Base-by-base conservation (phyloP, 2,888 invertebrate species). In the Paralinhomoeus sp. region DNA sequence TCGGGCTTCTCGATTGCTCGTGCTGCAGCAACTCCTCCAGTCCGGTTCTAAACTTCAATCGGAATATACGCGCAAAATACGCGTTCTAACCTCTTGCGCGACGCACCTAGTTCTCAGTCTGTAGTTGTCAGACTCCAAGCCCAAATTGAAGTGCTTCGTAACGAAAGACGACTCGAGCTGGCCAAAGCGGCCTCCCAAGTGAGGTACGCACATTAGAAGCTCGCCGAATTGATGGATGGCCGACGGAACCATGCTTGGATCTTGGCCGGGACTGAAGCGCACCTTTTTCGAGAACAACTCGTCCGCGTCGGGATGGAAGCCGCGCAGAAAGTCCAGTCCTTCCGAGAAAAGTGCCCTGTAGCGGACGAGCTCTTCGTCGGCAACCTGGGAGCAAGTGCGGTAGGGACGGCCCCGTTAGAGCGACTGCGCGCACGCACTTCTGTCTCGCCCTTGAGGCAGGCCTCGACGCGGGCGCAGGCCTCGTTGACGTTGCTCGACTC, bases 391-490 rank as follows among this genome's bases (percentile, higher is more conserved):
- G n/a, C n/a, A n/a, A n/a, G n/a, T n/a, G n/a, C n/a, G n/a, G n/a
- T n/a, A n/a, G n/a, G n/a, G n/a, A n/a, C n/a, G n/a, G n/a, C n/a
- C n/a, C n/a, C n/a, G n/a, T n/a, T n/a, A n/a, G n/a, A n/a, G n/a
- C n/a, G n/a, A n/a, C n/a, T n/a, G n/a, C n/a, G n/a, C n/a, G n/a
- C n/a, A n/a, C n/a, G n/a, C n/a, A n/a, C n/a, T n/a, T n/a, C n/a
- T n/a, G n/a, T n/a, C n/a, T n/a, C n/a, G n/a, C n/a, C n/a, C n/a
- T 53, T 54, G 24, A 55, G 49, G 9, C 48, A 54, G 17, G 54
- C 84, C 65, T 91, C 89, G 41, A 84, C 83, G 60, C 87, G 72
- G 65, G 91, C 89, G 68, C 89, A 89, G 67, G 91, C 93, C 63
- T 87, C 85, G 61, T 78, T 75, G 58, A 93, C 84, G 67, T 91